A percentile compares a stretch with the other conserved stretches of the same genome.
These are phyloP conservation scores for Caenorhabditis afra DNA, from an alignment of 2,888 invertebrate species.

Conservation along the genomic window DNA sequence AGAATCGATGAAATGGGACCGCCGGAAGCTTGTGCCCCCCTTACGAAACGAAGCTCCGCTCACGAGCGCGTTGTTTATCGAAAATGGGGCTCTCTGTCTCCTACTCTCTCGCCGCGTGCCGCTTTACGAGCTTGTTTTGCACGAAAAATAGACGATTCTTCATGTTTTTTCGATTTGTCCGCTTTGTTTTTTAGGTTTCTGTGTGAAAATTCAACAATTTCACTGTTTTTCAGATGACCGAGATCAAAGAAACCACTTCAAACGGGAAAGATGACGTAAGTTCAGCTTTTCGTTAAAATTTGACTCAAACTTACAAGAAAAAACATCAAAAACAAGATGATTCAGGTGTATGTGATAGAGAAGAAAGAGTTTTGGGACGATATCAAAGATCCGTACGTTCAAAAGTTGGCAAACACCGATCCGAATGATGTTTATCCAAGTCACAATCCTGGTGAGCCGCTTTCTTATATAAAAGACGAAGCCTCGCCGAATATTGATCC, in stretches of 20 bases:
- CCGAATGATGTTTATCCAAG: constrained; percentile 73
- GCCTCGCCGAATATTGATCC: background rate
- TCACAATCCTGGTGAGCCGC: constrained; percentile 74
- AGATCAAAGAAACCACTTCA: background rate
- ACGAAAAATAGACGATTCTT: constrained; percentile 16
- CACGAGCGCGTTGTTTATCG: constrained; percentile 27
- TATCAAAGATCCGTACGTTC: constrained; percentile 73
- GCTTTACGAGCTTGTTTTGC: constrained; percentile 50
- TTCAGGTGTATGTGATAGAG: constrained; percentile 68
- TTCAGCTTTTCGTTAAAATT: background rate
- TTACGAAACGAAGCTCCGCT: constrained; percentile 29
- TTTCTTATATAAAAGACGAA: background rate
- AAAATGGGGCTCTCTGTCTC: constrained; percentile 20
- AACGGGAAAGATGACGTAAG: constrained; percentile 33
- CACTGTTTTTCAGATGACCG: constrained; percentile 33
- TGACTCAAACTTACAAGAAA: background rate
- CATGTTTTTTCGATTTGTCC: constrained; percentile 9
- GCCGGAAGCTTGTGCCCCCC: background rate
- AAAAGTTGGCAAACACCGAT: constrained; percentile 68
- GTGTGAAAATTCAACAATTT: background rate
- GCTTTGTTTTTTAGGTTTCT: background rate
- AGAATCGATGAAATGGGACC: constrained; percentile 32
- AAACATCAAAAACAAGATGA: background rate
- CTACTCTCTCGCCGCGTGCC: constrained; percentile 23
- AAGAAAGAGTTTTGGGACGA: constrained; percentile 74